phyloP scores from a whole-genome alignment of 1,140 invertebrate species.

The Copidosoma floridanum region DNA sequence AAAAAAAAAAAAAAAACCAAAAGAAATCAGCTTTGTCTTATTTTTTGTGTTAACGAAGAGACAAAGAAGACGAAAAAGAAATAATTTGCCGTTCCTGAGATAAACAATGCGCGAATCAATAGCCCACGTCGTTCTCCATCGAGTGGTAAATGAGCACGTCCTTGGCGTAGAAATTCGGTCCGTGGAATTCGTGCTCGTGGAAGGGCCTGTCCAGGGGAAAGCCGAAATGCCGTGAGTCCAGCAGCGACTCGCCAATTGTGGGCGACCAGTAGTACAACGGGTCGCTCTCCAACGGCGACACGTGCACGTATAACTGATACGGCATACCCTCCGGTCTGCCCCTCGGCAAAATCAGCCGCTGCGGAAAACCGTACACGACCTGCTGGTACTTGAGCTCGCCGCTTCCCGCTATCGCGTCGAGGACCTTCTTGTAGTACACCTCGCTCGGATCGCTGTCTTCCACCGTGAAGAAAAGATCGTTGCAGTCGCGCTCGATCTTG shows the following conservation, averaged over 20 bases:
- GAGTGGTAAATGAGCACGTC: slow-evolving; percentile 66
- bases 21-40: no score
- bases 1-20: no score
- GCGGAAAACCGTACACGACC: slow-evolving; percentile 59
- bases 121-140: slow-evolving; percentile 54
- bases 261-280: slow-evolving; percentile 40
- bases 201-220: slow-evolving; percentile 69
- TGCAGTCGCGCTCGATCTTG: slow-evolving; percentile 47
- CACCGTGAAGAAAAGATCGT: slow-evolving; percentile 45
- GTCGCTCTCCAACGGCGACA: slow-evolving; percentile 56
- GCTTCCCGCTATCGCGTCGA: slow-evolving; percentile 37
- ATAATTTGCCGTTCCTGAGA: no score
- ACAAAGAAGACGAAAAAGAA: no score
- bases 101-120: no score
- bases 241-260: slow-evolving; percentile 33
- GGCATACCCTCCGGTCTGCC: slow-evolving; percentile 65
- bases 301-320: slow-evolving; percentile 66
- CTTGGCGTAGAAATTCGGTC: slow-evolving; percentile 66
- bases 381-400: slow-evolving; percentile 34
- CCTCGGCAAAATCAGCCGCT: slow-evolving; percentile 66
- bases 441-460: slow-evolving; percentile 42
- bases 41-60: no score
- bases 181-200: slow-evolving; percentile 58
- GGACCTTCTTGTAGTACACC: slow-evolving; percentile 38
- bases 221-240: slow-evolving; percentile 58